These are phyloP conservation scores for Trematocara unimaculatum DNA, from an alignment of 2,113 vertebrate species.

Conservation along the genomic window DNA sequence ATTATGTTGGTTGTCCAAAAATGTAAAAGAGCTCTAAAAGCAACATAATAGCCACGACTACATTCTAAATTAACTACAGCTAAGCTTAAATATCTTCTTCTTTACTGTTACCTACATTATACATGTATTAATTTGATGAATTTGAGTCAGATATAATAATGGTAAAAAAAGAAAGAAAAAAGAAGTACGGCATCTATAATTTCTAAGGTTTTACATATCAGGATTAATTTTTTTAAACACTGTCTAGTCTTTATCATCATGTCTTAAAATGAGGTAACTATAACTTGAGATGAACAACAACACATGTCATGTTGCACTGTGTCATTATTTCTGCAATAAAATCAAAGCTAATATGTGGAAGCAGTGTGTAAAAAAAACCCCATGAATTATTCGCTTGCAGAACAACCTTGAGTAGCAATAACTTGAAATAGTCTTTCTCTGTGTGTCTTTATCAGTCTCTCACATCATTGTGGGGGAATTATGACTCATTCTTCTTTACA, in stretches of 20 bases:
- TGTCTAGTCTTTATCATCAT: neutral
- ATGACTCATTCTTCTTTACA: neutral
- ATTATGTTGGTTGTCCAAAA: neutral
- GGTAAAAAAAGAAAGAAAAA: neutral
- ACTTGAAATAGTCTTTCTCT: neutral
- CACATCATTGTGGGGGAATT: neutral
- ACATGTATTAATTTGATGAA: neutral
- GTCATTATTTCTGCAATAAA: neutral
- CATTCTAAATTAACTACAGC: neutral
- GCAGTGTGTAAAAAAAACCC: accelerated
- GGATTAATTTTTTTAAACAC: accelerated
- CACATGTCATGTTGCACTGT: neutral
- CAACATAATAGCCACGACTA: neutral
- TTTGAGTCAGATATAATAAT: neutral
- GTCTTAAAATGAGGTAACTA: accelerated
- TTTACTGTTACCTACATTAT: neutral
- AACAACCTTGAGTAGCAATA: neutral
- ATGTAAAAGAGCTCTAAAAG: neutral
- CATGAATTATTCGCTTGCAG: neutral
- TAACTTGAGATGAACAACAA: neutral
- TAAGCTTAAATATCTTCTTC: neutral
- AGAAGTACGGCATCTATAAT: neutral
- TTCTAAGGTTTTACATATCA: neutral
- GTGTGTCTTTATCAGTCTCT: neutral
- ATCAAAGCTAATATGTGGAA: neutral